A percentile compares a stretch with the other conserved stretches of the same genome.
phyloP scores from a whole-genome alignment of 1,140 invertebrate species.

The Coptotermes formosanus region DNA sequence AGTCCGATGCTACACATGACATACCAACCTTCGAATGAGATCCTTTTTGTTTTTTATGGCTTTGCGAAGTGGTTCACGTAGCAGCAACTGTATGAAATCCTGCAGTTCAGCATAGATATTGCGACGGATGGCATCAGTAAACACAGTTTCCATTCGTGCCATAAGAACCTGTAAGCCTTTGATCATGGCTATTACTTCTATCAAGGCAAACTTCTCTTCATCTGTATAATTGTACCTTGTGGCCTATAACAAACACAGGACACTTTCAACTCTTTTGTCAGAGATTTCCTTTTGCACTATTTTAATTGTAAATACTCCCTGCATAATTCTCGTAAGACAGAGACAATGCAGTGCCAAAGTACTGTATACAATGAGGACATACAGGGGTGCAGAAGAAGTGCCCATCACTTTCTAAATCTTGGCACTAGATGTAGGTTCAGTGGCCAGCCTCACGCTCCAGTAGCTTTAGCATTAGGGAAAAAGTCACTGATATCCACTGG shows the following conservation, averaged over 20 bases:
- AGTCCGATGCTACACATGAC: too few relatives aligned
- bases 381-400: too few relatives aligned
- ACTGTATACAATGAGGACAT: too few relatives aligned
- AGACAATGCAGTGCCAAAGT: too few relatives aligned
- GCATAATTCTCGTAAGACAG: too few relatives aligned
- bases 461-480: too few relatives aligned
- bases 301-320: too few relatives aligned
- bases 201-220: slow-evolving; percentile 97
- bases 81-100: slow-evolving; percentile 90
- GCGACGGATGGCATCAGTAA: slow-evolving; percentile 91
- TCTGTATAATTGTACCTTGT: slow-evolving; percentile 97
- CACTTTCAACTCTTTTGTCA: neutral
- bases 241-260: slow-evolving; percentile 55
- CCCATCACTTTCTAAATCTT: too few relatives aligned
- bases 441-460: too few relatives aligned
- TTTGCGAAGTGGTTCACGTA: slow-evolving; percentile 92
- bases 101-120: slow-evolving; percentile 97
- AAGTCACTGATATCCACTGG: too few relatives aligned
- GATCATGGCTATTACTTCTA: slow-evolving; percentile 99
- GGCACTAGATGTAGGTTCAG: too few relatives aligned
- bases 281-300: too few relatives aligned
- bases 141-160: slow-evolving; percentile 96
- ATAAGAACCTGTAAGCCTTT: slow-evolving; percentile 97
- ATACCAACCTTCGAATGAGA: slow-evolving; percentile 76
- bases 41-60: slow-evolving; percentile 99